Conservation (phyloP, 1,140 invertebrate genomes). For the Micrasema longulum region DNA sequence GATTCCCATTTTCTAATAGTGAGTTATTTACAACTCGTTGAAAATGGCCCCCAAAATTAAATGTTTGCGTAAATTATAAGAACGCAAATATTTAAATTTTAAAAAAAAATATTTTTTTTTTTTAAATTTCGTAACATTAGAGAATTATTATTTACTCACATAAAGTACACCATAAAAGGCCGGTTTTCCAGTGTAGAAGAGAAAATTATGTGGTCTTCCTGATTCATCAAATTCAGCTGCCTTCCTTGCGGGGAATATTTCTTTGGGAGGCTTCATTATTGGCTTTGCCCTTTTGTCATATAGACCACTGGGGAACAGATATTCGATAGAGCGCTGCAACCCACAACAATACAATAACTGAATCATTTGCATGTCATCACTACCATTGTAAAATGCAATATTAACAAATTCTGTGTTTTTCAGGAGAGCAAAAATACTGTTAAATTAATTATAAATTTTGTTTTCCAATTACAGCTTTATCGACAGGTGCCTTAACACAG, state of each 20-base stretch:
- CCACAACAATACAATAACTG: too few relatives aligned
- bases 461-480: too few relatives aligned
- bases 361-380: too few relatives aligned
- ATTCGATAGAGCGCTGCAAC: conserved; percentile 86
- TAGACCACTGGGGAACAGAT: conserved; percentile 93
- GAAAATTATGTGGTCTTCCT: conserved; percentile 87
- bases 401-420: background rate
- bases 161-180: conserved; percentile 87
- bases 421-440: background rate
- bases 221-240: conserved; percentile 90
- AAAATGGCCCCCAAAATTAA: too few relatives aligned
- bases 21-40: too few relatives aligned
- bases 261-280: conserved; percentile 86
- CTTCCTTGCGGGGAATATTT: conserved; percentile 87
- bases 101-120: background rate
- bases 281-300: conserved; percentile 86
- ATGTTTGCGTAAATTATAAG: too few relatives aligned
- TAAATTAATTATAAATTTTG: background rate
- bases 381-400: too few relatives aligned
- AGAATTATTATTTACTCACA: conserved; percentile 78
- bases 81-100: too few relatives aligned
- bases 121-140: background rate
- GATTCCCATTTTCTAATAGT: too few relatives aligned
- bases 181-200: conserved; percentile 91
- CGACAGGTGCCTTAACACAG: too few relatives aligned